Percentiles rank a stretch among this genome's conserved stretches.
Evolutionary conservation across 1,140 invertebrate genomes (phyloP).

Genomic region (Medauroidea extradentata): DNA sequence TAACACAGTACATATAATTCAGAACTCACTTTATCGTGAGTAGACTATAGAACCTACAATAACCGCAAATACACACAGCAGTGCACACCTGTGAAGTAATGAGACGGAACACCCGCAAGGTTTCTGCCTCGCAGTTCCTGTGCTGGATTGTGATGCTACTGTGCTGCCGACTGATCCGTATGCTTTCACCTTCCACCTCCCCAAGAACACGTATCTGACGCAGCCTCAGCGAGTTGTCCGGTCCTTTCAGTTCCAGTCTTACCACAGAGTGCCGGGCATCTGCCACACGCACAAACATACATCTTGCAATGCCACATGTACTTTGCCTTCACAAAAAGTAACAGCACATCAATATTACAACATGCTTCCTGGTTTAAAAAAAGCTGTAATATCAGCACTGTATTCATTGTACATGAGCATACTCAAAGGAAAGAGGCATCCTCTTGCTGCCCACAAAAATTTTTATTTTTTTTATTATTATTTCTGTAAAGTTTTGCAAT

Average conservation of each 20-base stretch:
- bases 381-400: no score
- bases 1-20: no score
- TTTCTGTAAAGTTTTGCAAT: no score
- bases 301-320: neutral
- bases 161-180: constrained; percentile 42
- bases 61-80: no score
- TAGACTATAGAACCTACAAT: no score
- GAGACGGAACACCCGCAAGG: constrained; percentile 87
- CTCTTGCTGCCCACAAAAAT: no score
- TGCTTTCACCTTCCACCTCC: constrained; percentile 49
- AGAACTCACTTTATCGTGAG: no score
- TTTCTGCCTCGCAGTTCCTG: constrained; percentile 86
- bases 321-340: neutral
- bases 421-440: no score
- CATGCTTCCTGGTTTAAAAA: no score
- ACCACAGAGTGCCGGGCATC: constrained; percentile 53
- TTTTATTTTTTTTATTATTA: no score
- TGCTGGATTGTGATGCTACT: constrained; percentile 64
- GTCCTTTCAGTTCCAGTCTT: constrained; percentile 83
- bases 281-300: constrained; percentile 19
- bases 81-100: constrained; percentile 78
- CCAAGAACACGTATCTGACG: constrained; percentile 72
- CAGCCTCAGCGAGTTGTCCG: constrained; percentile 83
- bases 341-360: no score
- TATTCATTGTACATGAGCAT: no score